Percentiles rank a stretch among this genome's conserved stretches.
These are phyloP conservation scores for Aulostomus chinensis DNA, from an alignment of 2,797 vertebrate species.

Conservation along the genomic window DNA sequence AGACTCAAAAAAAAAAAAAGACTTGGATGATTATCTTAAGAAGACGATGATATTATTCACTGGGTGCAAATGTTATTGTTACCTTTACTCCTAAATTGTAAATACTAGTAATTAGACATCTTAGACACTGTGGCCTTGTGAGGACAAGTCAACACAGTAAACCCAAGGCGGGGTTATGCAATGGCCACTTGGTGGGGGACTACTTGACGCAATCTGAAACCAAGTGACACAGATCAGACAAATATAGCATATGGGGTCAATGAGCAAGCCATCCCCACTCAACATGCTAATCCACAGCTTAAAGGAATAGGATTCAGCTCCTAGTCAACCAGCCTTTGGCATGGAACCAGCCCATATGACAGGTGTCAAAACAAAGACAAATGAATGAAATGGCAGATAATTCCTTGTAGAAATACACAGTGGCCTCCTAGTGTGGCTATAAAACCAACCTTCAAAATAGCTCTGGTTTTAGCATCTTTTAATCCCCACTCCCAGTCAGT, in stretches of 20 bases:
- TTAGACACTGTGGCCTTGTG: too few relatives aligned
- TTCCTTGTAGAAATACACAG: slow-evolving; percentile 10
- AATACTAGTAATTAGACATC: too few relatives aligned
- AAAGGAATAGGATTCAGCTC: slow-evolving; percentile 84
- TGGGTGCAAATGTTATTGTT: too few relatives aligned
- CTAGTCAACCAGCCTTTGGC: slow-evolving; percentile 34
- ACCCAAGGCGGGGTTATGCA: not conserved
- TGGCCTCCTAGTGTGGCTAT: slow-evolving; percentile 5
- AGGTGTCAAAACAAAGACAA: slow-evolving; percentile 62
- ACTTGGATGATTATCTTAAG: too few relatives aligned
- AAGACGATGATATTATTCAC: too few relatives aligned
- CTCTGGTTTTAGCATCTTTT: too few relatives aligned
- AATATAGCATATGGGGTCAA: slow-evolving; percentile 51
- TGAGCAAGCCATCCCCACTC: slow-evolving; percentile 67
- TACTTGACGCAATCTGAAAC: slow-evolving; percentile 29
- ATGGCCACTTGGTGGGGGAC: not conserved
- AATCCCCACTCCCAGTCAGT: too few relatives aligned
- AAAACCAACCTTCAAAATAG: not conserved
- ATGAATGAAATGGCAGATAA: slow-evolving; percentile 10
- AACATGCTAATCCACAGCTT: slow-evolving; percentile 80
- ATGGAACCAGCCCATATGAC: slow-evolving; percentile 37
- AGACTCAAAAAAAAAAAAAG: too few relatives aligned
- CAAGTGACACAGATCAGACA: slow-evolving; percentile 55
- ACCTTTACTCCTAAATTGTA: too few relatives aligned
- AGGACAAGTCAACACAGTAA: too few relatives aligned